A percentile compares a stretch with the other conserved stretches of the same genome.
Conservation (phyloP, 2,113 vertebrate genomes). For the Oncorhynchus nerka region DNA sequence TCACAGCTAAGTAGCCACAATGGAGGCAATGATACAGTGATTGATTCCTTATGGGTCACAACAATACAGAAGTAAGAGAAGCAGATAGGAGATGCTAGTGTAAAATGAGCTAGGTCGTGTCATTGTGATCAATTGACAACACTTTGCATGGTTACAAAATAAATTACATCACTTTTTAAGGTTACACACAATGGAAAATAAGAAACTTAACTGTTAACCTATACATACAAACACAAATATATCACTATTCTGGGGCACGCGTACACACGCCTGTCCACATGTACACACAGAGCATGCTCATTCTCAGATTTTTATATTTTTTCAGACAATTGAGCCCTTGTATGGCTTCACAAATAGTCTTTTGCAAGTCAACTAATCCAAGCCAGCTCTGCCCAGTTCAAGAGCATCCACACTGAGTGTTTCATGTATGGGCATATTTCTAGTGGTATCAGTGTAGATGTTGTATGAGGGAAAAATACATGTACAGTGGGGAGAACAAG, state of each 20-base stretch:
- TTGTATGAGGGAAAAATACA: no score
- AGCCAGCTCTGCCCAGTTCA: background rate
- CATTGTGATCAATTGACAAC: background rate
- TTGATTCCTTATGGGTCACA: background rate
- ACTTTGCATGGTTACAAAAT: background rate
- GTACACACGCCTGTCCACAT: background rate
- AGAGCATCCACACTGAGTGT: no score
- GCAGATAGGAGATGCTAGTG: background rate
- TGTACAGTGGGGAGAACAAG: no score
- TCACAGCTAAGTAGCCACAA: background rate
- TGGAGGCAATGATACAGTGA: background rate
- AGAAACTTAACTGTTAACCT: background rate
- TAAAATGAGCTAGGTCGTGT: background rate
- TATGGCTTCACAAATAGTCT: background rate
- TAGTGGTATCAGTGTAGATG: no score
- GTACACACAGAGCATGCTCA: background rate
- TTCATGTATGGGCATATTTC: no score
- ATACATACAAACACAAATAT: slow-evolving; percentile 9
- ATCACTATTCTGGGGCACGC: no score
- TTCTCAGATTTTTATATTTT: background rate
- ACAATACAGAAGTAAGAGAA: background rate
- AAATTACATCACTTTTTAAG: background rate
- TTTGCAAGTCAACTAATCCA: background rate
- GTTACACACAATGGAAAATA: no score
- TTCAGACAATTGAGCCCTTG: background rate